A percentile compares a stretch with the other conserved stretches of the same genome.
phyloP scores from a whole-genome alignment of 2,113 vertebrate species.

The Saccopteryx leptura region DNA sequence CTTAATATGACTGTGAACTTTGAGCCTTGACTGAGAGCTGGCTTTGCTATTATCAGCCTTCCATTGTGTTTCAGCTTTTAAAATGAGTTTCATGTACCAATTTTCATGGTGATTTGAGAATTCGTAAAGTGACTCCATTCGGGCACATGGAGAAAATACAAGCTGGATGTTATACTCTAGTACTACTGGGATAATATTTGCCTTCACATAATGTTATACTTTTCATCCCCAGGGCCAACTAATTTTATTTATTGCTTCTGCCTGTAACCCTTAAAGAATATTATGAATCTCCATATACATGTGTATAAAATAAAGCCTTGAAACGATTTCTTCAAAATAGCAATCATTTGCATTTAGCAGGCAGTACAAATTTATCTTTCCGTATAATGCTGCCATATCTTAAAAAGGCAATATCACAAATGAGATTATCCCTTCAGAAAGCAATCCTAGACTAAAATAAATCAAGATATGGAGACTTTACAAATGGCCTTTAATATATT shows the following conservation, averaged over 20 bases:
- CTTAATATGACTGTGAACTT: background rate
- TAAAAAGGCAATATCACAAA: conserved; percentile 59
- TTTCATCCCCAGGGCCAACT: conserved; percentile 36
- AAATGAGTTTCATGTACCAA: background rate
- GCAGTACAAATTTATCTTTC: conserved; percentile 68
- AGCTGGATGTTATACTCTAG: conserved; percentile 7
- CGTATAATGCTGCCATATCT: conserved; percentile 62
- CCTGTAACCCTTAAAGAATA: background rate
- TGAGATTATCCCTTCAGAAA: conserved; percentile 73
- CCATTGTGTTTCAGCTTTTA: background rate
- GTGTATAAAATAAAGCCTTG: conserved; percentile 42
- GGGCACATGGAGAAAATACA: conserved; percentile 27
- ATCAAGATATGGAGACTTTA: conserved; percentile 59
- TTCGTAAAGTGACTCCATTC: conserved; percentile 38
- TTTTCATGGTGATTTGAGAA: background rate
- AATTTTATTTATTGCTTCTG: conserved; percentile 44
- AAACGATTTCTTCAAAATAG: conserved; percentile 48
- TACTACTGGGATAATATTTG: background rate
- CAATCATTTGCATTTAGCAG: conserved; percentile 61
- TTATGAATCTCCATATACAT: conserved; percentile 16
- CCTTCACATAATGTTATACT: conserved; percentile 14
- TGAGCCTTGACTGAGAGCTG: background rate
- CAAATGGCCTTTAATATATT: conserved; percentile 64
- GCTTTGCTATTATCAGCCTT: background rate
- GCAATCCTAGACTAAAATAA: conserved; percentile 73